These are phyloP conservation scores for Drosophila sordidula DNA, from an alignment of 2,888 invertebrate genomes.

Conservation along the genomic window DNA sequence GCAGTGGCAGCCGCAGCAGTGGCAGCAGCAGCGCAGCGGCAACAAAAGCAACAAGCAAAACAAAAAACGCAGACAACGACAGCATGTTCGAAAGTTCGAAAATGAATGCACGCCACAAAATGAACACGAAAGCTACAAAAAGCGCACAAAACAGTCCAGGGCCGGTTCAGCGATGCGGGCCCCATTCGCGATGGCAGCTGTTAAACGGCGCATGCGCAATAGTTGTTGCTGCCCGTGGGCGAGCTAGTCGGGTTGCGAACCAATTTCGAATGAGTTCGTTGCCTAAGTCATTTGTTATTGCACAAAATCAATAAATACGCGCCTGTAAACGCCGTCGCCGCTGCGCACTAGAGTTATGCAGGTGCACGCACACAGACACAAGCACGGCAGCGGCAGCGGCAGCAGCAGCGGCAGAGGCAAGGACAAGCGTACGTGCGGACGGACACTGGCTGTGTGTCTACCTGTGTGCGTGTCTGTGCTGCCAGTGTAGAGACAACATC, in stretches of 20 bases:
- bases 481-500: conserved; percentile 78
- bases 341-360: conserved; percentile 57
- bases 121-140: conserved; percentile 65
- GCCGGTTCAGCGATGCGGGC: conserved; percentile 33
- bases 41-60: conserved; percentile 48
- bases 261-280: conserved; percentile 55
- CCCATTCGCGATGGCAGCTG: not conserved
- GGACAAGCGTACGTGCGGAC: conserved; percentile 22
- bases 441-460: conserved; percentile 35
- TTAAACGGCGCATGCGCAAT: not conserved
- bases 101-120: conserved; percentile 74
- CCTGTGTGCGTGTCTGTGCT: conserved; percentile 62
- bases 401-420: conserved; percentile 11
- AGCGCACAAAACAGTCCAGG: conserved; percentile 43
- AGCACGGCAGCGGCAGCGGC: not conserved
- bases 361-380: conserved; percentile 66
- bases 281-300: conserved; percentile 69
- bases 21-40: conserved; percentile 22
- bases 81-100: conserved; percentile 64
- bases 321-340: conserved; percentile 52
- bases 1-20: conserved; percentile 19
- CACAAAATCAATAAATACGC: conserved; percentile 38
- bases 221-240: not conserved
- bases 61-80: conserved; percentile 31
- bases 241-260: conserved; percentile 41